Evolutionary conservation across 1,140 invertebrate genomes (phyloP).

Genomic region (Drosophila setifemur): DNA sequence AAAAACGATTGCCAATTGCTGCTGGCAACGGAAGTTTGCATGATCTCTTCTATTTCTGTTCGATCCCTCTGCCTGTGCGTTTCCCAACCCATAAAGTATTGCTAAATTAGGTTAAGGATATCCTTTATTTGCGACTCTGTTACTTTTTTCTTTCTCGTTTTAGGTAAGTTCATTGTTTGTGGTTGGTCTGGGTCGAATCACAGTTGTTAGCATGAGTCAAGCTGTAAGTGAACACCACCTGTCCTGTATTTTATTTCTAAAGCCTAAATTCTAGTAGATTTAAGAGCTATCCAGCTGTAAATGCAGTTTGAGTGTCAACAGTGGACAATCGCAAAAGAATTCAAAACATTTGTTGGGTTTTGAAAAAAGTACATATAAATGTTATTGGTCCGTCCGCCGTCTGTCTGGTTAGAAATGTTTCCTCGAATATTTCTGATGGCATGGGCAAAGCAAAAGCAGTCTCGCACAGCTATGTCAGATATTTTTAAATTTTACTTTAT

Average conservation of each 20-base stretch:
- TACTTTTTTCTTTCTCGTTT: constrained; percentile 50
- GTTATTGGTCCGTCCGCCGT: constrained; percentile 15
- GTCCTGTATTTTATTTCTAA: not conserved
- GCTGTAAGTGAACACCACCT: constrained; percentile 58
- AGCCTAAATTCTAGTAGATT: constrained; percentile 30
- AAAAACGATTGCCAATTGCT: constrained; percentile 21
- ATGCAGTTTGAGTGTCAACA: constrained; percentile 22
- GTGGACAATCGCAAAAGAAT: constrained; percentile 16
- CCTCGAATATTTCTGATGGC: constrained; percentile 58
- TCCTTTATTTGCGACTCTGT: constrained; percentile 2
- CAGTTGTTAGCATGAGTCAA: constrained; percentile 64
- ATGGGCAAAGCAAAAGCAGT: not conserved
- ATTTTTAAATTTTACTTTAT: constrained; percentile 55
- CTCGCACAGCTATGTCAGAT: constrained; percentile 12
- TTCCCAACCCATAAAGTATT: constrained; percentile 9
- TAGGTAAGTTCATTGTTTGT: constrained; percentile 71
- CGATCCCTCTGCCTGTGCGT: not conserved
- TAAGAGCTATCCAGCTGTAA: constrained; percentile 27
- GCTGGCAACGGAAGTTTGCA: constrained; percentile 42
- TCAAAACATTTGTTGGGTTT: constrained; percentile 29
- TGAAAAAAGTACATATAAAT: constrained; percentile 23
- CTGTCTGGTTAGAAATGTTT: constrained; percentile 36
- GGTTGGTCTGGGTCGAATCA: constrained; percentile 39
- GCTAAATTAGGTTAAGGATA: constrained; percentile 30
- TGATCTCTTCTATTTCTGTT: not conserved